Conservation (phyloP, 2,113 vertebrate genomes). For the Himantopus leucocephalus region DNA sequence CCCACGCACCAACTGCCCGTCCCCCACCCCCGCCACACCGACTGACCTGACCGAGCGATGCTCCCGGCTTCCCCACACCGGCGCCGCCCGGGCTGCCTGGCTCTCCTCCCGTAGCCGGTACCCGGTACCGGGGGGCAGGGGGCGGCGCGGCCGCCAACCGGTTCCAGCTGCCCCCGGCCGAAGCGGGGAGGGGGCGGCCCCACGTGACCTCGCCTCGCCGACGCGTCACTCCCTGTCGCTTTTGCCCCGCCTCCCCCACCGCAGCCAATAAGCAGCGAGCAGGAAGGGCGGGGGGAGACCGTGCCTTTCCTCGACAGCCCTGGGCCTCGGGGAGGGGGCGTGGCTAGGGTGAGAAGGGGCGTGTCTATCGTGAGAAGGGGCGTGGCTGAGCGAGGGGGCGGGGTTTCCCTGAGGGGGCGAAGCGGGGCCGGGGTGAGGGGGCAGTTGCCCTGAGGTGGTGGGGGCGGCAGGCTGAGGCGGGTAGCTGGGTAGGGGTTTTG, state of each 20-base stretch:
- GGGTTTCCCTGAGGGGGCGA: too few relatives aligned
- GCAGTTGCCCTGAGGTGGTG: too few relatives aligned
- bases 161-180: constrained; percentile 65
- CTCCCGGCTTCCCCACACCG: too few relatives aligned
- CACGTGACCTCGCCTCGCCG: not conserved
- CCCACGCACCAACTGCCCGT: too few relatives aligned
- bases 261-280: not conserved
- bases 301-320: not conserved
- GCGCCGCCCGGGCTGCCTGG: too few relatives aligned
- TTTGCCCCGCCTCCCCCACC: not conserved
- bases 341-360: not conserved
- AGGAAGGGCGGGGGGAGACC: not conserved
- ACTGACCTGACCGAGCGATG: too few relatives aligned
- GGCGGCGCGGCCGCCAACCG: constrained; percentile 45
- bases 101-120: too few relatives aligned
- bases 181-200: not conserved
- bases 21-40: too few relatives aligned
- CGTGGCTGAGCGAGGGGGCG: too few relatives aligned
- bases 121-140: too few relatives aligned
- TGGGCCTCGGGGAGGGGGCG: not conserved
- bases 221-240: not conserved
- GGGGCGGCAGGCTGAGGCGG: rapidly evolving
- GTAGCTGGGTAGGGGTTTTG: too few relatives aligned
- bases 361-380: not conserved
- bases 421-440: too few relatives aligned